These are phyloP conservation scores for Pseudoatta argentina DNA, from an alignment of 1,140 invertebrate species.

Conservation along the genomic window DNA sequence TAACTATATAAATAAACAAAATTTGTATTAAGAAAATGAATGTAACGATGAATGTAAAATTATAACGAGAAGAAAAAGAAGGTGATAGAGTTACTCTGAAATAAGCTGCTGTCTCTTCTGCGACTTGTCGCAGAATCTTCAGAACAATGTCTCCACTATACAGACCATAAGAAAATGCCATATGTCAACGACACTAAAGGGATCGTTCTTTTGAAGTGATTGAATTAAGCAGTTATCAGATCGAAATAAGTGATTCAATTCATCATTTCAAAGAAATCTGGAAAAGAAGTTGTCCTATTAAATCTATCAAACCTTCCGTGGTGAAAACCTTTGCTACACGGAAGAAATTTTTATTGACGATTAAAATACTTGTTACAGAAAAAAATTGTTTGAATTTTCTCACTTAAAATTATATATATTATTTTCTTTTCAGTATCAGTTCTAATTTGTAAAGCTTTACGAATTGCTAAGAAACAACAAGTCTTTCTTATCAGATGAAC, in stretches of 20 bases:
- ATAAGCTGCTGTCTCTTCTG: neutral
- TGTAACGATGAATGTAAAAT: slow-evolving; percentile 7
- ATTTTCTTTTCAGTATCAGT: neutral
- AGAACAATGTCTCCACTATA: slow-evolving; percentile 28
- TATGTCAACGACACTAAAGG: slow-evolving; percentile 18
- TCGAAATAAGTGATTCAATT: neutral
- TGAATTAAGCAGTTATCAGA: slow-evolving; percentile 8
- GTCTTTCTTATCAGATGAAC: slow-evolving; percentile 48
- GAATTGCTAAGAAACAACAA: neutral
- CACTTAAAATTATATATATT: neutral
- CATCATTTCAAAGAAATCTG: neutral
- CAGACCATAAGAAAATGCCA: slow-evolving; percentile 1
- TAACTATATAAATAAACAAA: slow-evolving; percentile 5
- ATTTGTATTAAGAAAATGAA: neutral
- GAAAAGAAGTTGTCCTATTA: neutral
- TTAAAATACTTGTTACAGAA: neutral
- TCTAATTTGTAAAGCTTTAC: neutral
- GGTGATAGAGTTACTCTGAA: neutral
- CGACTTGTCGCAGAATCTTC: neutral
- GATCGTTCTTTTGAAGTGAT: slow-evolving; percentile 25
- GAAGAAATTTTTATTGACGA: neutral
- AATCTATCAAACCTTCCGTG: neutral
- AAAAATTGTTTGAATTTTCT: neutral
- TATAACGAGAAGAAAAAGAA: neutral
- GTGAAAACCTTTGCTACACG: neutral